Base-by-base conservation (phyloP, 64 coral and sea anemone genomes). In the Montipora sp. region DNA sequence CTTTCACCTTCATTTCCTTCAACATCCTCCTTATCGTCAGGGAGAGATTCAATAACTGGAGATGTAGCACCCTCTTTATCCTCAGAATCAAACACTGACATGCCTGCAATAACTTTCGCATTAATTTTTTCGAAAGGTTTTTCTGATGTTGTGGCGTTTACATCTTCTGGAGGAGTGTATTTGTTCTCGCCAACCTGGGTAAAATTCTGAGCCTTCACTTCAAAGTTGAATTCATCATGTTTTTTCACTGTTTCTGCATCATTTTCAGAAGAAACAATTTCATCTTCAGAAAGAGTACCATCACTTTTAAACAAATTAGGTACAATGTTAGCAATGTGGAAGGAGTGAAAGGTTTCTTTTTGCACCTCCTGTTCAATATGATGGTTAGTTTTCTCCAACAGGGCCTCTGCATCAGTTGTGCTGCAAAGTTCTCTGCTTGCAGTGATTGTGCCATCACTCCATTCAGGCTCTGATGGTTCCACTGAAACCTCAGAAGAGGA, bases 291-390 rank as follows among this genome's bases (percentile, higher is more conserved):
- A 21, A 5, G 13, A 20, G 61, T 7, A 84, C 59, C n/a, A 50
- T 72, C 71, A 24, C n/a, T 50, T 85, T 85, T 85, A 11, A 85
- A 85, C 47, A 85, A 85, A 85, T 85, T 63, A 85, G 82, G 82
- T 12, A 85, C 82, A 71, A 85, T 85, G 59, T 85, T 44, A 51
- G 82, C 82, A 49, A 85, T 85, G 18, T 85, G 82, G 82, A 85
- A 85, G 71, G 63, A 71, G 2, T 68, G 82, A 72, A 49, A 85
- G 5, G 65, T n/a, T 23, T 85, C 82, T 6, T 19, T 72, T 2
- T 13, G 47, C 49, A 45, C 15, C 68, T 27, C 57, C 23, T 83
- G 58, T 18, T 66, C 80, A 24, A 67, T 59, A 18, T 47, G 10
- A 66, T 19, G 43, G 59, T 67, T 83, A 5, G 14, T 10, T 46